Evolutionary conservation across 2,888 invertebrate genomes (phyloP).

Genomic region (Himalopsyche japonica): DNA sequence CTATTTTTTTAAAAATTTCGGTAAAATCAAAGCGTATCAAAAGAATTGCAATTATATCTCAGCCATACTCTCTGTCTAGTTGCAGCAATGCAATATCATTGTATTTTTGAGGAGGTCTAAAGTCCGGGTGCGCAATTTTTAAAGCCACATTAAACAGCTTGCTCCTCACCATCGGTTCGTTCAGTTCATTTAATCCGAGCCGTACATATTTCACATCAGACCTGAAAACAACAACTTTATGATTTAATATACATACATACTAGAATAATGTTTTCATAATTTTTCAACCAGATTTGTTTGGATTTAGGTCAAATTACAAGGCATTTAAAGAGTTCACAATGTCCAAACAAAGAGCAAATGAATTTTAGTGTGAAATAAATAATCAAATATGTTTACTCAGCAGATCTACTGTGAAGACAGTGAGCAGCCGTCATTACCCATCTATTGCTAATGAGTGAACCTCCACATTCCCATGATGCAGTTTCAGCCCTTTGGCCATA

Average conservation of each 20-base stretch:
- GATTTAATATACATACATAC: background rate
- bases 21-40: no score
- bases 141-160: constrained; percentile 46
- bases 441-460: constrained; percentile 1
- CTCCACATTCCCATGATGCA: constrained; percentile 29
- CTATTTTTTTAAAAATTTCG: no score
- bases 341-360: background rate
- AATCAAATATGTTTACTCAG: background rate
- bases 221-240: background rate
- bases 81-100: constrained; percentile 71
- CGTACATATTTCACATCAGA: background rate
- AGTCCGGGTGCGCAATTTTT: constrained; percentile 53
- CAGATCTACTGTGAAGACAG: background rate
- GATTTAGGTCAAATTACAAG: no score
- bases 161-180: background rate
- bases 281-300: no score
- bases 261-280: no score
- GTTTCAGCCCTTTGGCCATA: background rate
- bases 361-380: no score
- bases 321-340: no score
- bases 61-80: background rate
- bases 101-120: constrained; percentile 50
- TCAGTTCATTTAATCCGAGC: background rate
- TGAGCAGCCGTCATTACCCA: constrained; percentile 3
- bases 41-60: background rate